phyloP scores from a whole-genome alignment of 2,113 vertebrate genomes.

The Notarius lentiginosus region DNA sequence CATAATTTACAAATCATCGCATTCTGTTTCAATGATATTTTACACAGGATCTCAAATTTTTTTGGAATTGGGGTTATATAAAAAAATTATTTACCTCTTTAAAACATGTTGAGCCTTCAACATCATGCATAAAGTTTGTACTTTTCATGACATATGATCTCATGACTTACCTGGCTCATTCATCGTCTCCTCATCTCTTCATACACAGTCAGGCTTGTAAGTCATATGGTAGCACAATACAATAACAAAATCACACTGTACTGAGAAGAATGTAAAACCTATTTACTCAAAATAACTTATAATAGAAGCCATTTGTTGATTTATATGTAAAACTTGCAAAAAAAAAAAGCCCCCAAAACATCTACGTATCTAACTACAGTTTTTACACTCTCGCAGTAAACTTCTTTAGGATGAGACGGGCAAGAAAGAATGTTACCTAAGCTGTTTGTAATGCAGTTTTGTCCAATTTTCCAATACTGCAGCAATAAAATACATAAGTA shows the following conservation, averaged over 20 bases:
- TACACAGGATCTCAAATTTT: too few relatives aligned
- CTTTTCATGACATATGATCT: too few relatives aligned
- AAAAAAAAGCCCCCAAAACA: background rate
- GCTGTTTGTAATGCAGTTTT: background rate
- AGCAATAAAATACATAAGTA: conserved; percentile 3
- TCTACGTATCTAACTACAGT: background rate
- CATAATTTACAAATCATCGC: too few relatives aligned
- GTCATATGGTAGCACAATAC: too few relatives aligned
- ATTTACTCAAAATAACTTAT: background rate
- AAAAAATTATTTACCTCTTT: too few relatives aligned
- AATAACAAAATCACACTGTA: background rate
- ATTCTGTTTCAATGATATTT: too few relatives aligned
- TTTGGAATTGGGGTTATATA: too few relatives aligned
- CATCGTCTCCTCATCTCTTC: too few relatives aligned
- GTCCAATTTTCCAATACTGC: background rate
- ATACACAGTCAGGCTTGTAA: too few relatives aligned
- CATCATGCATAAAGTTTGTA: too few relatives aligned
- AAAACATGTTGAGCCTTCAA: too few relatives aligned
- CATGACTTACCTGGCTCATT: too few relatives aligned
- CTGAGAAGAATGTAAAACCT: background rate
- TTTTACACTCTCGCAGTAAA: background rate
- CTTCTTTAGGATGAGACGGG: background rate
- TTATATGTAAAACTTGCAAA: background rate
- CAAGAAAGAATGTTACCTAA: background rate
- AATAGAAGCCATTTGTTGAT: background rate